Evolutionary conservation across 2,888 invertebrate genomes (phyloP).

Genomic region (Sinhomidia bicolor): DNA sequence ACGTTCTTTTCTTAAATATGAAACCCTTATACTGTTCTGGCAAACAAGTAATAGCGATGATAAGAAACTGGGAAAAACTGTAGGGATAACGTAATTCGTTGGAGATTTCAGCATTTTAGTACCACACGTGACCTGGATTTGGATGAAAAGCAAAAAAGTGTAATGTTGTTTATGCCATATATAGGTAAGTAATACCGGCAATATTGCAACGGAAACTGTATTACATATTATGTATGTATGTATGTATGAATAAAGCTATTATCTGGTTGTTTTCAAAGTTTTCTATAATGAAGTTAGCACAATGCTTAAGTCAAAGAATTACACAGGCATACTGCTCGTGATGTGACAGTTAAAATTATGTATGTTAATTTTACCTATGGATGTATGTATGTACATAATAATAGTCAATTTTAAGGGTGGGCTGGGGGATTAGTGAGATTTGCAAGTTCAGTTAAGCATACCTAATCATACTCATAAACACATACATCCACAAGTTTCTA

Average conservation of each 20-base stretch:
- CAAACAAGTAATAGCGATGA: not conserved
- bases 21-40: not conserved
- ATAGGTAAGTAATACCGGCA: not conserved
- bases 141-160: slow-evolving; percentile 4
- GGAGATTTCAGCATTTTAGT: slow-evolving; percentile 11
- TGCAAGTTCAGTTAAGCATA: not conserved
- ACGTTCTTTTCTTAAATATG: not conserved
- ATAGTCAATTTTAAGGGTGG: too few relatives aligned
- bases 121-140: slow-evolving; percentile 27
- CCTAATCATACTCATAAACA: not conserved
- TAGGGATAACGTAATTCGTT: not conserved
- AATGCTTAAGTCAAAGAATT: not conserved
- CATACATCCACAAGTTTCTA: not conserved
- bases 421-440: not conserved
- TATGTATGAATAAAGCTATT: not conserved
- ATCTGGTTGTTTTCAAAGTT: not conserved
- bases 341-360: not conserved
- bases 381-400: not conserved
- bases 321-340: not conserved
- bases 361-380: not conserved
- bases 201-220: not conserved
- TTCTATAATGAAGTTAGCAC: not conserved
- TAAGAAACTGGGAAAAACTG: not conserved
- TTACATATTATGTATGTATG: not conserved
- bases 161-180: not conserved